Percentiles rank a stretch among this genome's conserved stretches.
Evolutionary conservation across 1,140 invertebrate genomes (phyloP).

Genomic region (Calliphora vicina): DNA sequence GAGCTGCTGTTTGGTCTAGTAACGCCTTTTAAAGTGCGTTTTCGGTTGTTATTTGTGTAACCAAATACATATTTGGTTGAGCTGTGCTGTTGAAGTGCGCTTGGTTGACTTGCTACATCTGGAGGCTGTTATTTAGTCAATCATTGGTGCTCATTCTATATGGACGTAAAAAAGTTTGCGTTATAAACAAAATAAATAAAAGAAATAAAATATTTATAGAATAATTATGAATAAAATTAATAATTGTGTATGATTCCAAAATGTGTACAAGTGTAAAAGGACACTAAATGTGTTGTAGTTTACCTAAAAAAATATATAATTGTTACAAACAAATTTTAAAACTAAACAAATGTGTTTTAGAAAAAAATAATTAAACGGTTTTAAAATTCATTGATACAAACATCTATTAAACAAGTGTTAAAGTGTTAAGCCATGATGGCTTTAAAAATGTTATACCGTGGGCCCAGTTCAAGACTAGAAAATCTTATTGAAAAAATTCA

Average conservation of each 20-base stretch:
- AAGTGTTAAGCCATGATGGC: slow-evolving; percentile 55
- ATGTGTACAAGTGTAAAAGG: neutral
- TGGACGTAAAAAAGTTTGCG: neutral
- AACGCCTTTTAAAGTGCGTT: slow-evolving; percentile 25
- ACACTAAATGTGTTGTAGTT: neutral
- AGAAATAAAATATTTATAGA: neutral
- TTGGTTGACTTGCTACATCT: neutral
- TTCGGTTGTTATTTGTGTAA: neutral
- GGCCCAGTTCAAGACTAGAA: slow-evolving; percentile 80
- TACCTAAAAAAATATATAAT: neutral
- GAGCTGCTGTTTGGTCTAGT: neutral
- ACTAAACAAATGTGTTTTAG: neutral
- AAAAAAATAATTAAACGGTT: neutral
- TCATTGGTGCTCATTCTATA: slow-evolving; percentile 33
- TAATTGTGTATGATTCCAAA: neutral
- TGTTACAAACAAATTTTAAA: neutral
- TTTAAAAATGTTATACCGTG: slow-evolving; percentile 77
- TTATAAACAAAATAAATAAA: slow-evolving; percentile 3
- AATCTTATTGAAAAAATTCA: slow-evolving; percentile 85
- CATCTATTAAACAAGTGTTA: neutral
- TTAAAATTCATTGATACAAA: neutral
- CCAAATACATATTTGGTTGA: slow-evolving; percentile 8
- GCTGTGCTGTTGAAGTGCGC: neutral
- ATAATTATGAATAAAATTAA: too few relatives aligned
- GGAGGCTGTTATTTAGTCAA: slow-evolving; percentile 24